phyloP scores from a whole-genome alignment of 2,797 vertebrate genomes.

The Gambelia wislizenii region DNA sequence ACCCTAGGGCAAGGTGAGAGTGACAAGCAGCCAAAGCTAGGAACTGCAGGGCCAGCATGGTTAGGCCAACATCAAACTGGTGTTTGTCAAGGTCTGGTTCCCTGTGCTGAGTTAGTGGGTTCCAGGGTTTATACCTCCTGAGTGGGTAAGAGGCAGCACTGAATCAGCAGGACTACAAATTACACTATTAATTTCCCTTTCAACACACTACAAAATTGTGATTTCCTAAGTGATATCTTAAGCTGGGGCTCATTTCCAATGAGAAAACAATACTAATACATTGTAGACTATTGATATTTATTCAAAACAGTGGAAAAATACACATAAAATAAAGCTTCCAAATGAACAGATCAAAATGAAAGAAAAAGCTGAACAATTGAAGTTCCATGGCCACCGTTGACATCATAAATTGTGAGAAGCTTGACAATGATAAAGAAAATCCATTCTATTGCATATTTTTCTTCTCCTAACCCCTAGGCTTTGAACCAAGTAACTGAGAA shows the following conservation, averaged over 20 bases:
- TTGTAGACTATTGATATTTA: neutral
- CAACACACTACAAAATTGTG: slow-evolving; percentile 16
- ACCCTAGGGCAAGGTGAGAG: too few species aligned
- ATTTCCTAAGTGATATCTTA: neutral
- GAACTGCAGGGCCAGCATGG: too few species aligned
- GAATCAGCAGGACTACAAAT: neutral
- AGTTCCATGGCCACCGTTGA: slow-evolving; percentile 23
- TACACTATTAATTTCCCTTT: neutral
- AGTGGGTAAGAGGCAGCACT: neutral
- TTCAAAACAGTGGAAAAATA: neutral
- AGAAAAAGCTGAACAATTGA: slow-evolving; percentile 30
- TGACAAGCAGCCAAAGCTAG: too few species aligned
- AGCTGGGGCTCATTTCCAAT: neutral
- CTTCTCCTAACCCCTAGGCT: slow-evolving; percentile 10
- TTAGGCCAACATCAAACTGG: too few species aligned
- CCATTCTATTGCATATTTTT: slow-evolving; percentile 33
- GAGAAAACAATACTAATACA: slow-evolving; percentile 9
- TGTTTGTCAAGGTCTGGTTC: neutral
- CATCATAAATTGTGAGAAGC: slow-evolving; percentile 37
- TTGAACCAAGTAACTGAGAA: slow-evolving; percentile 54
- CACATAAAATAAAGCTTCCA: neutral
- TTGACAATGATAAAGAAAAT: slow-evolving; percentile 37
- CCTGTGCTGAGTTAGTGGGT: too few species aligned
- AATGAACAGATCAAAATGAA: slow-evolving; percentile 39
- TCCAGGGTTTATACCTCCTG: too few species aligned